A percentile compares a stretch with the other conserved stretches of the same genome.
Evolutionary conservation across 2,113 vertebrate species (phyloP).

Genomic region (Ailurus styani): DNA sequence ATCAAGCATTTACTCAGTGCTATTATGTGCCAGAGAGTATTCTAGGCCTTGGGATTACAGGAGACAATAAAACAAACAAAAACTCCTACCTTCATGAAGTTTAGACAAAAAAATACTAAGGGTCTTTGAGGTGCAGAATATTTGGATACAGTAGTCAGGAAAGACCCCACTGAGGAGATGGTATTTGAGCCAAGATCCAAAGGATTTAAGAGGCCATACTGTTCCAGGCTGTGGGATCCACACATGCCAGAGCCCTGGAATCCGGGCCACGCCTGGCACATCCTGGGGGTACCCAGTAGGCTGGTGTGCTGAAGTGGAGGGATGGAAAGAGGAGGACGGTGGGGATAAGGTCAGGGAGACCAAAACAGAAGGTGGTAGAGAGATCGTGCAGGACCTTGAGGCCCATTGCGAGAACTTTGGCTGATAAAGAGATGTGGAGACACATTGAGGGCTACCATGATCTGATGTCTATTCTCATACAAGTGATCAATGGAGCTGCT

Average conservation of each 20-base stretch:
- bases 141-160: neutral
- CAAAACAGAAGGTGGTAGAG: fast-evolving
- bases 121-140: neutral
- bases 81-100: neutral
- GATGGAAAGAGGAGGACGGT: neutral
- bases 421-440: neutral
- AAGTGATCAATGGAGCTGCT: neutral
- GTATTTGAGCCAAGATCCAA: neutral
- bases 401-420: neutral
- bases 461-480: neutral
- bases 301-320: neutral
- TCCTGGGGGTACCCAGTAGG: neutral
- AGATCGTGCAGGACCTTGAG: neutral
- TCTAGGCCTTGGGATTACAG: neutral
- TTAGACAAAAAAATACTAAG: neutral
- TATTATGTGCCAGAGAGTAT: neutral
- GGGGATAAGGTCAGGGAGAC: neutral
- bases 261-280: neutral
- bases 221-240: neutral
- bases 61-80: neutral
- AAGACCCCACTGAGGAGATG: neutral
- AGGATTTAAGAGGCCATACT: neutral
- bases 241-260: neutral
- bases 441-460: neutral
- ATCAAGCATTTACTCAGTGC: neutral